Evolutionary conservation across 2,113 vertebrate genomes (phyloP), one percentile per base, ranked within the genome.

Genomic region (Ardeotis arabs): DNA sequence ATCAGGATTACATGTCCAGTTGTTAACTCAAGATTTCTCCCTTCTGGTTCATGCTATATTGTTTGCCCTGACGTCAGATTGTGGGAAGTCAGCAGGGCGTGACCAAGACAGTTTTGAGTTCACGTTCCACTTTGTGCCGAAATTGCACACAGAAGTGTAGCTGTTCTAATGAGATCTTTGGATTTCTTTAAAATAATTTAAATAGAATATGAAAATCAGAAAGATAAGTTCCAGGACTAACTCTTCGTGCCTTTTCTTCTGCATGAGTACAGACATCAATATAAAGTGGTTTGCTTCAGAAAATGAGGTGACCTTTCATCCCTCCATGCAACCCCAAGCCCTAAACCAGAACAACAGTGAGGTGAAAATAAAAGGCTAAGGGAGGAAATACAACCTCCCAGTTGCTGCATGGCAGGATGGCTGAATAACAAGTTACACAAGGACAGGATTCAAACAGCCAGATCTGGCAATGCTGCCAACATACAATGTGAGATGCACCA

Each of bases 401-500:
- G 1, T 20, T 76, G 45, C n/a, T 76, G 28, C 37, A n/a, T 0
- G 0, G 3, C 8, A 41, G 56, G 21, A 23, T 70, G 45, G 24
- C 37, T 15, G 7, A 53, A 47, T 39, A 63, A 18, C 18, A 62
- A 45, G n/a, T 60, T 44, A 39, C 16, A 39, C 15, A 44, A 44
- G 25, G 25, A 47, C 0, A 1, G 77, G 15, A 14, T 21, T 23
- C 39, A 67, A 81, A 50, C 45, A 78, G 50, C 47, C 33, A 31
- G 59, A 35, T 29, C 39, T 63, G 39, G 60, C 29, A 55, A 12
- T 19, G 41, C 33, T 70, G 21, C 18, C 66, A 44, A 4, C 3
- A 0, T 29, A 56, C 22, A 5, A 70, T 41, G 37, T 0, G 0
- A 53, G 37, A 39, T 6, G 8, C 37, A 31, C n/a, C 5, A 1